Evolutionary conservation across 2,888 invertebrate species (phyloP), one percentile per base, ranked within the genome.

Genomic region (Flexamia atlantica): DNA sequence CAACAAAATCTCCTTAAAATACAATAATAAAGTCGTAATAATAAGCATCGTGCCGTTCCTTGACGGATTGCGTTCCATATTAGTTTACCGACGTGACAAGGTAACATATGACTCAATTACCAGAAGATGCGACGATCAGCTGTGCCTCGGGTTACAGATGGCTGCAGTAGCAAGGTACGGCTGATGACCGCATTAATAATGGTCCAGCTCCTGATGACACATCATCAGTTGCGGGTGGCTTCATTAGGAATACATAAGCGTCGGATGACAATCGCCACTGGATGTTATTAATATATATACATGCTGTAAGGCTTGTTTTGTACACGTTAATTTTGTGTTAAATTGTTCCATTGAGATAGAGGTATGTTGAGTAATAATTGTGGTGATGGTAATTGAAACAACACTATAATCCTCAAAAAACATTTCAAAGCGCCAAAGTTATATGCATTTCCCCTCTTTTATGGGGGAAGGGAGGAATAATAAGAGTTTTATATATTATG

Each of bases 81-180:
- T 23, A 23, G n/a, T 50, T 14, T 23, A 53, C 20, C 64, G 30
- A 64, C 57, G 14, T 30, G 64, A 28, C 64, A 64, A 28, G 1
- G 64, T 64, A 64, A 64, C 64, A 28, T 28, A 64, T 64, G 64
- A 64, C 64, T 64, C 64, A 64, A 64, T 64, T 64, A 64, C 64
- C 2, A 17, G 64, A 64, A 30, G 64, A 64, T 30, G 64, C 64
- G 3, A 30, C 64, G 14, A 64, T 64, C 64, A 64, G 64, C 28
- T 64, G 57, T 23, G 64, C 30, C 5, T 64, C 64, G 28, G 64
- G 14, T 64, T 64, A 64, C 64, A n/a, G 64, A 64, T 64, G 17
- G 30, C 14, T 64, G 64, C 64, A 30, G 64, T 28, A 23, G 64
- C 64, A 14, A 23, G 57, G 10, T 28, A 12, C 64, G 14, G 28